A percentile compares a stretch with the other conserved stretches of the same genome.
Evolutionary conservation across 2,797 vertebrate genomes (phyloP).

Genomic region (Thripadectes ignobilis): DNA sequence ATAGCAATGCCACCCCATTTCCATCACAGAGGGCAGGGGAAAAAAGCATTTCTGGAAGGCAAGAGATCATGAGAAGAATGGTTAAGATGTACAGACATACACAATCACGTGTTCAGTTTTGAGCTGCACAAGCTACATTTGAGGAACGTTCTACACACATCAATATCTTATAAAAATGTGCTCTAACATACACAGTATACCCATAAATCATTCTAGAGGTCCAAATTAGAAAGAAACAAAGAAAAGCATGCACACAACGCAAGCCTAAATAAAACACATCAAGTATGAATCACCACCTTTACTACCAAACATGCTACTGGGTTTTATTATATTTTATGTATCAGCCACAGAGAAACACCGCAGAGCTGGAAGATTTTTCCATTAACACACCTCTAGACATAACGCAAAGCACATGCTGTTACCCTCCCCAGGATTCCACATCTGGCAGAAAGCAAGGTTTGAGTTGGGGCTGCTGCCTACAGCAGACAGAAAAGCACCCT

Average conservation of each 20-base stretch:
- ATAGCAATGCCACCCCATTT: neutral
- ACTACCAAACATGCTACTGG: neutral
- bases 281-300: neutral
- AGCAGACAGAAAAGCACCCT: constrained; percentile 70
- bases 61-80: neutral
- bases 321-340: neutral
- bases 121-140: neutral
- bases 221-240: neutral
- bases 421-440: constrained; percentile 78
- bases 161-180: neutral
- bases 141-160: neutral
- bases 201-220: neutral
- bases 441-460: constrained; percentile 76
- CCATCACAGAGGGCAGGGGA: neutral
- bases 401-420: constrained; percentile 87
- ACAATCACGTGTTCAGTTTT: neutral
- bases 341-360: neutral
- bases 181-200: neutral
- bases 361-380: constrained; percentile 71
- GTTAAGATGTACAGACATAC: neutral
- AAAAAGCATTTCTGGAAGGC: neutral
- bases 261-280: neutral
- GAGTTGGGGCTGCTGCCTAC: constrained; percentile 77
- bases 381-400: constrained; percentile 77
- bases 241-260: neutral